These are phyloP conservation scores for Callospermophilus lateralis DNA, from an alignment of 2,113 vertebrate genomes.

Conservation along the genomic window DNA sequence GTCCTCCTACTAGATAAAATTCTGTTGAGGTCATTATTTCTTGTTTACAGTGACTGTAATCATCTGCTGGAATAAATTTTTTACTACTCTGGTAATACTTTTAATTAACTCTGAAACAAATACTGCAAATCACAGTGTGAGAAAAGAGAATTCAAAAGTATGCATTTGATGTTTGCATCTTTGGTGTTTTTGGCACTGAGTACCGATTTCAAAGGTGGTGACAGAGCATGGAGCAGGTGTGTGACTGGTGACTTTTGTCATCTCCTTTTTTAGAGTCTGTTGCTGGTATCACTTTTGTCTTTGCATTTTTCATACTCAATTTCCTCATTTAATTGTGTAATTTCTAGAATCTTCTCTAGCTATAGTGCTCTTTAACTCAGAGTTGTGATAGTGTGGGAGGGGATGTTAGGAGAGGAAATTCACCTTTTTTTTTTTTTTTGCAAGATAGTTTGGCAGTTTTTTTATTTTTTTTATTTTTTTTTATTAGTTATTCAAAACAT, in stretches of 20 bases:
- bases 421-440: too few species aligned
- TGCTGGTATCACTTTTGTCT: slow-evolving; percentile 3
- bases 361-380: neutral
- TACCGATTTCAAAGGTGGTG: neutral
- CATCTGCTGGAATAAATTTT: neutral
- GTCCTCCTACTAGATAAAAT: neutral
- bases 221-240: neutral
- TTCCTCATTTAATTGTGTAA: neutral
- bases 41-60: neutral
- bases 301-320: neutral
- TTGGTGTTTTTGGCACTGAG: neutral
- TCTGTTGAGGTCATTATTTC: neutral
- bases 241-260: neutral
- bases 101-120: slow-evolving; percentile 1
- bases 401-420: neutral
- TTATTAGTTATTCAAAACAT: too few species aligned
- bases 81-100: neutral
- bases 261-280: slow-evolving; percentile 9
- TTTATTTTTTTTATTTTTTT: too few species aligned
- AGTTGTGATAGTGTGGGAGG: neutral
- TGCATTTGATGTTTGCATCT: neutral
- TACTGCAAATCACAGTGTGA: neutral
- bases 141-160: neutral
- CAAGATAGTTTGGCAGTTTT: too few species aligned
- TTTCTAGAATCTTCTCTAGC: slow-evolving; percentile 34